Percentiles rank a stretch among this genome's conserved stretches.
Evolutionary conservation across 2,113 vertebrate genomes (phyloP).

Genomic region (Saguinus imperator): DNA sequence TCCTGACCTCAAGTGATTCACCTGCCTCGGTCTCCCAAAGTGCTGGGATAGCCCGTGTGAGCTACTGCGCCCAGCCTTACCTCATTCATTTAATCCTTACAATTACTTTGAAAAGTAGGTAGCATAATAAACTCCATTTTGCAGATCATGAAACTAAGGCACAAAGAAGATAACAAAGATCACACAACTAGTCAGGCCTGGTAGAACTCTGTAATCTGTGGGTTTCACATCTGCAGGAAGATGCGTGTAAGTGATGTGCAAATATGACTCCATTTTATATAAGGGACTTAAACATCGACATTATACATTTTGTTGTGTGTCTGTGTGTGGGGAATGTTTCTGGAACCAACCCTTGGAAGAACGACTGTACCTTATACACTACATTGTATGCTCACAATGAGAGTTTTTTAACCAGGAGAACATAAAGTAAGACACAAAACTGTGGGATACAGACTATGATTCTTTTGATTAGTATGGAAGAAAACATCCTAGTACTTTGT

Average conservation of each 20-base stretch:
- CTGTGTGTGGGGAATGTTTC: neutral
- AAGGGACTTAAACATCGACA: neutral
- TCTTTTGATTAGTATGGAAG: neutral
- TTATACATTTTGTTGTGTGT: neutral
- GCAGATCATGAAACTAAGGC: neutral
- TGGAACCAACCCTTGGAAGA: neutral
- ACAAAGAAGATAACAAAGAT: neutral
- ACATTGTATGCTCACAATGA: neutral
- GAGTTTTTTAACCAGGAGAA: neutral
- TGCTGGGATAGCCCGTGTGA: too few species aligned
- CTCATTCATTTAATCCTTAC: neutral
- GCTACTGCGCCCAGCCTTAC: neutral
- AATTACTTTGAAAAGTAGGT: neutral
- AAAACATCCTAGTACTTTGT: neutral
- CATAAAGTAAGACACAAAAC: neutral
- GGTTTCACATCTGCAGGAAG: neutral
- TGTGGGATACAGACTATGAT: neutral
- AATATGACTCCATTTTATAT: neutral
- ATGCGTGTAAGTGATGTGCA: neutral
- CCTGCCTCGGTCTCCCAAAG: too few species aligned
- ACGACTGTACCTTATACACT: neutral
- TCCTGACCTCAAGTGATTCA: too few species aligned
- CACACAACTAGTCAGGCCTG: neutral
- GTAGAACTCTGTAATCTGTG: neutral
- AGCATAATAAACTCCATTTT: neutral